These are phyloP conservation scores for Ardeotis arabs DNA, from an alignment of 2,113 vertebrate species.

Conservation along the genomic window DNA sequence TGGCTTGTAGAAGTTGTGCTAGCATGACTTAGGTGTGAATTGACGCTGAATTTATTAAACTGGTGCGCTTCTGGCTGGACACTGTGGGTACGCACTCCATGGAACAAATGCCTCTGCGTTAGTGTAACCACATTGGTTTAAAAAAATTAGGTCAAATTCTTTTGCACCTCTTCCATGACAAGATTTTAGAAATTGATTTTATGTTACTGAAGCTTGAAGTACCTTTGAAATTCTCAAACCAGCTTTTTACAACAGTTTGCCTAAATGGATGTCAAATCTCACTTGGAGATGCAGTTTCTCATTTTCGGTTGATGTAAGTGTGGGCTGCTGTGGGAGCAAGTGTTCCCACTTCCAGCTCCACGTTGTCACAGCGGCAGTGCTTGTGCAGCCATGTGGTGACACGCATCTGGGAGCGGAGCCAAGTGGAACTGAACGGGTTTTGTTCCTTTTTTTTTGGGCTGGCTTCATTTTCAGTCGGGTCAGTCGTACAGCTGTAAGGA, in stretches of 20 bases:
- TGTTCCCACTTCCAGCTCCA: neutral
- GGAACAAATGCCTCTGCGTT: neutral
- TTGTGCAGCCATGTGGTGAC: neutral
- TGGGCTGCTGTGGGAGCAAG: neutral
- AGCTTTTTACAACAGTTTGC: slow-evolving; percentile 2
- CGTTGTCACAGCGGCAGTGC: neutral
- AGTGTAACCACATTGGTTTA: neutral
- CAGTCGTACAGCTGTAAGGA: neutral
- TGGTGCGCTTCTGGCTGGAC: neutral
- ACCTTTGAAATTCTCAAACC: neutral
- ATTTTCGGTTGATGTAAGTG: neutral
- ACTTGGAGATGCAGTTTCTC: neutral
- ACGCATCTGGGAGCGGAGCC: neutral
- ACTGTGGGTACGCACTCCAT: fast-evolving
- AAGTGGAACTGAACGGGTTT: neutral
- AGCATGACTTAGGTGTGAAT: neutral
- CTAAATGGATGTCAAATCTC: neutral
- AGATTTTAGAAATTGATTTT: neutral
- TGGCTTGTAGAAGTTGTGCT: neutral
- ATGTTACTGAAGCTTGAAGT: neutral
- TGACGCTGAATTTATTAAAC: neutral
- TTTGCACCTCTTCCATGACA: neutral
- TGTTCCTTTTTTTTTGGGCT: neutral
- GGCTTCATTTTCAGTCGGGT: neutral
- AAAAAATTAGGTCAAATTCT: slow-evolving; percentile 24